Conservation (phyloP, 1,140 invertebrate genomes). For the Solenopsis invicta region DNA sequence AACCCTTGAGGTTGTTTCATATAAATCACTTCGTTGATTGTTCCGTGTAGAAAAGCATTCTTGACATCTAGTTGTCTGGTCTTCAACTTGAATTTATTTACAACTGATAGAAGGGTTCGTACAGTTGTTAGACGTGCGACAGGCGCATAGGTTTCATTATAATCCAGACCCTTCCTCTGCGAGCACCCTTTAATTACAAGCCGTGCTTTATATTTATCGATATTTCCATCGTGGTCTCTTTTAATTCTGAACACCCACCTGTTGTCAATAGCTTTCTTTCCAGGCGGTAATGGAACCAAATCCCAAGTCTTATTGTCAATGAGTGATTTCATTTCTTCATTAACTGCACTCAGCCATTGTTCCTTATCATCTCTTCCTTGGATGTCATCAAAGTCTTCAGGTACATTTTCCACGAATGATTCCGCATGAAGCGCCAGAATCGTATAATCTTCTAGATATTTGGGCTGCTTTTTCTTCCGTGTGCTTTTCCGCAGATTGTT, state of each 20-base stretch:
- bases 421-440: conserved; percentile 50
- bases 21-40: too few species aligned
- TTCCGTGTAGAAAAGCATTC: too few species aligned
- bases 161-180: neutral
- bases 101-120: neutral
- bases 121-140: neutral
- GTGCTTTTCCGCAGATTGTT: neutral
- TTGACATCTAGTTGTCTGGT: neutral
- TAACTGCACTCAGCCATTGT: neutral
- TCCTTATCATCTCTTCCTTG: neutral
- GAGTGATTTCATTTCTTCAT: neutral
- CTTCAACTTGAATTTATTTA: neutral
- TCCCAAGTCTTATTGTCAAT: neutral
- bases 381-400: conserved; percentile 32
- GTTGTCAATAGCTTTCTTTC: neutral
- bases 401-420: conserved; percentile 38
- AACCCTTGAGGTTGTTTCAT: too few species aligned
- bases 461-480: neutral
- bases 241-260: neutral
- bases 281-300: neutral
- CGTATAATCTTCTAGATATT: conserved; percentile 34
- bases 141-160: neutral
- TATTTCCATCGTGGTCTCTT: neutral
- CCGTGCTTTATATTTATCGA: neutral
- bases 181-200: conserved; percentile 4